phyloP scores from a whole-genome alignment of 2,797 vertebrate genomes.

The Phrynocephalus forsythii region DNA sequence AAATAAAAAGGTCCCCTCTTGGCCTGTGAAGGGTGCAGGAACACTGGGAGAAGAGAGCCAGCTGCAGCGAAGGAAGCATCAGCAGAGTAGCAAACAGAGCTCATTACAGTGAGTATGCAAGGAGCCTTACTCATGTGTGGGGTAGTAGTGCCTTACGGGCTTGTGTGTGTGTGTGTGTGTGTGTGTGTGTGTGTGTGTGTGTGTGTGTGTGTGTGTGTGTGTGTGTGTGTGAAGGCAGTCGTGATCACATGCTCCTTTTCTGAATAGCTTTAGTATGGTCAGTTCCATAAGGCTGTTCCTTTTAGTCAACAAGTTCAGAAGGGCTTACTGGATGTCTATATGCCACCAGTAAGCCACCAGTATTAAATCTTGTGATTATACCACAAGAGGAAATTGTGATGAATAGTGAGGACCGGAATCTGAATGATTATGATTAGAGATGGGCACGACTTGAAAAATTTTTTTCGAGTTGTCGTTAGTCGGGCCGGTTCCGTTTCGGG shows the following conservation, averaged over 20 bases:
- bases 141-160: slow-evolving; percentile 26
- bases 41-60: slow-evolving; percentile 21
- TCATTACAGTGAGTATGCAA: slow-evolving; percentile 64
- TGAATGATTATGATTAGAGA: slow-evolving; percentile 16
- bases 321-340: not conserved
- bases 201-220: no score
- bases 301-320: not conserved
- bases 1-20: slow-evolving; percentile 67
- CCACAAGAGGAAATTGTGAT: not conserved
- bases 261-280: slow-evolving; percentile 38
- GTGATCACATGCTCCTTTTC: not conserved
- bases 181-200: no score
- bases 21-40: slow-evolving; percentile 38
- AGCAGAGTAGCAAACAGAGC: not conserved
- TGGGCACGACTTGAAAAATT: no score
- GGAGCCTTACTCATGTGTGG: slow-evolving; percentile 27
- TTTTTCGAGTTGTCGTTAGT: no score
- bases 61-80: slow-evolving; percentile 31
- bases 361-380: slow-evolving; percentile 4
- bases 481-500: no score
- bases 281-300: slow-evolving; percentile 36
- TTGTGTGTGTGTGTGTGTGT: no score
- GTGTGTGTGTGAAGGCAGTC: not conserved
- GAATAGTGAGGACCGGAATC: slow-evolving; percentile 11
- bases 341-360: not conserved